Evolutionary conservation across 2,888 invertebrate species (phyloP).

Genomic region (Caenorhabditis becei): DNA sequence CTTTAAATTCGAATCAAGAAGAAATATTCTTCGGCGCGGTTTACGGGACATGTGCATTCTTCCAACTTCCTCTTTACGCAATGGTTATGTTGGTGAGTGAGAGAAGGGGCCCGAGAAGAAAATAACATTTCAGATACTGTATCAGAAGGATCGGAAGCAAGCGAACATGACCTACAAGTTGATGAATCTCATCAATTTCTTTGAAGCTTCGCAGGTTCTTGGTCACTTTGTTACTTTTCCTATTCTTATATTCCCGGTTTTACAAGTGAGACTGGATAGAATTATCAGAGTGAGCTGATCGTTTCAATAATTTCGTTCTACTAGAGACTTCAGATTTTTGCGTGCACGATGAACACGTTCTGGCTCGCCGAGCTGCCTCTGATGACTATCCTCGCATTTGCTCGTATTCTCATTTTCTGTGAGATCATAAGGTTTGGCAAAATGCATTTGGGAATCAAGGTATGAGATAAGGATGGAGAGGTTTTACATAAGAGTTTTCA

Average conservation of each 20-base stretch:
- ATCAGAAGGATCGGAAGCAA: conserved; percentile 3
- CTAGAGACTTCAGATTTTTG: conserved; percentile 34
- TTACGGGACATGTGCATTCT: no score
- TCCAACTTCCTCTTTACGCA: not conserved
- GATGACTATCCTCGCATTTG: conserved; percentile 30
- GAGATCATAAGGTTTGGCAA: not conserved
- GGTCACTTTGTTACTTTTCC: conserved; percentile 38
- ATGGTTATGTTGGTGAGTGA: conserved; percentile 7
- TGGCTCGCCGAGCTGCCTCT: conserved; percentile 51
- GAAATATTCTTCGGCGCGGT: no score
- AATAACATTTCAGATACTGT: conserved; percentile 21
- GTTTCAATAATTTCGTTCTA: not conserved
- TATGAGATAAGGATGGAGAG: no score
- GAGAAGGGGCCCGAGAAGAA: not conserved
- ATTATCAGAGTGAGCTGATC: conserved; percentile 21
- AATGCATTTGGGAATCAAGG: not conserved
- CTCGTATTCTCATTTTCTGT: conserved; percentile 35
- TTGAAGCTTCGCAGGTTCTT: conserved; percentile 28
- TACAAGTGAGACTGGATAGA: conserved; percentile 9
- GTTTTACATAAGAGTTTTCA: conserved; percentile 5
- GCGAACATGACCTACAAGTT: conserved; percentile 30
- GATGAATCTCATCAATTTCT: conserved; percentile 49
- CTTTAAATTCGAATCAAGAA: no score
- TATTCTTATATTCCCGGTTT: conserved; percentile 41
- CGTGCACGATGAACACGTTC: conserved; percentile 40